A percentile compares a stretch with the other conserved stretches of the same genome.
Evolutionary conservation across 2,888 invertebrate genomes (phyloP).

Genomic region (Protodeltote pygarga): DNA sequence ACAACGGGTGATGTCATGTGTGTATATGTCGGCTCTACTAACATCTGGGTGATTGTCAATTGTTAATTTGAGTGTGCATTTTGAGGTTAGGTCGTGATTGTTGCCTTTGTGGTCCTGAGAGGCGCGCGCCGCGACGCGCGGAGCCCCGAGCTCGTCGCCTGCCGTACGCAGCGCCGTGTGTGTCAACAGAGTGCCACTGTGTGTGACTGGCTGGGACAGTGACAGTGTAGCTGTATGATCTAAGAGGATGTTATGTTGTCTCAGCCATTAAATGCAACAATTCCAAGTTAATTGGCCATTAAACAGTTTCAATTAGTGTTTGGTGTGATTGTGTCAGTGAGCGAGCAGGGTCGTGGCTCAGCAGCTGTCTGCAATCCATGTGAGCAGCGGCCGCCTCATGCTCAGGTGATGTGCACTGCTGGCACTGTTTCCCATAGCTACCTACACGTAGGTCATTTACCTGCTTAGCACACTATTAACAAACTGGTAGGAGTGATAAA

Average conservation of each 20-base stretch:
- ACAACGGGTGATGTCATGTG: conserved; percentile 71
- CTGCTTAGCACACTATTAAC: conserved; percentile 51
- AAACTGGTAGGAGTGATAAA: conserved; percentile 54
- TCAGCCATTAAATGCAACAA: conserved; percentile 46
- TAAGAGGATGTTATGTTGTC: conserved; percentile 46
- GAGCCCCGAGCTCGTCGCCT: too few relatives aligned
- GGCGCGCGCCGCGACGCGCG: conserved; percentile 28
- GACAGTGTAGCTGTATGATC: conserved; percentile 52
- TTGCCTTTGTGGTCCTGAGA: conserved; percentile 53
- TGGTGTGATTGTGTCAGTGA: conserved; percentile 53
- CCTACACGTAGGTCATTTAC: conserved; percentile 52
- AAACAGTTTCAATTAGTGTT: conserved; percentile 52
- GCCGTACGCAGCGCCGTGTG: conserved; percentile 59
- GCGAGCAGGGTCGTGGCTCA: conserved; percentile 18
- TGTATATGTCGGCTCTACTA: conserved; percentile 65
- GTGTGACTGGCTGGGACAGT: conserved; percentile 53
- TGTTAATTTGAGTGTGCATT: conserved; percentile 73
- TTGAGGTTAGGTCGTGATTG: conserved; percentile 83
- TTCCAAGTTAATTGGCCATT: conserved; percentile 52
- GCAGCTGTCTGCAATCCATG: conserved; percentile 38
- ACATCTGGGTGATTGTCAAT: conserved; percentile 80
- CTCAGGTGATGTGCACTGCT: conserved; percentile 55
- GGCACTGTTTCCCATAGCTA: conserved; percentile 43
- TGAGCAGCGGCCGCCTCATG: conserved; percentile 52
- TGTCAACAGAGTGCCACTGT: conserved; percentile 56